Evolutionary conservation across 1,140 invertebrate species (phyloP).

Genomic region (Calliphora vicina): DNA sequence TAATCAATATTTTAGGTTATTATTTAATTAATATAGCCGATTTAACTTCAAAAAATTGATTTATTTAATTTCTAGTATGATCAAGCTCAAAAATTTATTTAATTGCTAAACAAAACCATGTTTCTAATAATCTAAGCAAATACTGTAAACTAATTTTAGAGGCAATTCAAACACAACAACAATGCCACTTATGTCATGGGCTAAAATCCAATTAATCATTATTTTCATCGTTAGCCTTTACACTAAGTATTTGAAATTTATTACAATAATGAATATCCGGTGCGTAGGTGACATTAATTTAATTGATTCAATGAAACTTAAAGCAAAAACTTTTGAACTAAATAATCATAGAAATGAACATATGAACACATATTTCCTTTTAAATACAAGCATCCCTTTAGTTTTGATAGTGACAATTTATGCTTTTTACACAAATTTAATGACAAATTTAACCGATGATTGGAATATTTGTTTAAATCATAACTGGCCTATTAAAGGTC

Average conservation of each 20-base stretch:
- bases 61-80: too few relatives aligned
- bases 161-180: background rate
- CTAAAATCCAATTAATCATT: background rate
- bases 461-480: too few relatives aligned
- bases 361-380: too few relatives aligned
- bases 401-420: too few relatives aligned
- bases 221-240: background rate
- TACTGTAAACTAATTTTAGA: background rate
- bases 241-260: background rate
- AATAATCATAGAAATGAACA: background rate
- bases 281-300: background rate
- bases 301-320: background rate
- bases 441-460: too few relatives aligned
- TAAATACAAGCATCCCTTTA: too few relatives aligned
- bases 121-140: background rate
- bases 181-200: background rate
- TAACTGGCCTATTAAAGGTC: too few relatives aligned
- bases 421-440: too few relatives aligned
- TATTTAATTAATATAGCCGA: too few relatives aligned
- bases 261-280: background rate
- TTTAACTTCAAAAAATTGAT: too few relatives aligned
- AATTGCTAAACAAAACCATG: background rate
- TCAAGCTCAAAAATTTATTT: background rate
- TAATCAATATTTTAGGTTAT: too few relatives aligned
- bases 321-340: background rate